Percentiles rank a stretch among this genome's conserved stretches.
Conservation (phyloP, 2,888 invertebrate species). For the Coelinius sp. region DNA sequence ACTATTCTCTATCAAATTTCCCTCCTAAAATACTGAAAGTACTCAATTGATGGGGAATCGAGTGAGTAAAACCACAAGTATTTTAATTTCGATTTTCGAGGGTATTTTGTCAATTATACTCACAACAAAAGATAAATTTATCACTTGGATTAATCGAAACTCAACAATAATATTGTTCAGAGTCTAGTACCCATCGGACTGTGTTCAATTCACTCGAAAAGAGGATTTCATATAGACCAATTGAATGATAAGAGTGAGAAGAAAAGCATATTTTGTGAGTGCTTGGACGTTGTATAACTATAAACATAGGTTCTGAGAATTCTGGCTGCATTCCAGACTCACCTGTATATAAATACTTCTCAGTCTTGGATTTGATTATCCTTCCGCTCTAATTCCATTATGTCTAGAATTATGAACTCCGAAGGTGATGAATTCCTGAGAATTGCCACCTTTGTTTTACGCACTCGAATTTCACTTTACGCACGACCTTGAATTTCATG, state of each 20-base stretch:
- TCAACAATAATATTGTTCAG: no score
- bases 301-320: conserved; percentile 65
- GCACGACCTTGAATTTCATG: no score
- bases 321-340: conserved; percentile 68
- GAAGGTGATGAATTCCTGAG: conserved; percentile 2
- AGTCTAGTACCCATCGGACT: no score
- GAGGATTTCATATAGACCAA: conserved; percentile 30
- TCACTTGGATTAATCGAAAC: no score
- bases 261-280: conserved; percentile 23
- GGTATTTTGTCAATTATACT: neutral
- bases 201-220: conserved; percentile 12
- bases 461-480: neutral
- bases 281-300: conserved; percentile 55
- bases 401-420: conserved; percentile 2
- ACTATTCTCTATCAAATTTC: conserved; percentile 2
- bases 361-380: conserved; percentile 55
- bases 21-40: neutral
- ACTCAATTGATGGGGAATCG: neutral
- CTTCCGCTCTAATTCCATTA: neutral
- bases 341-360: conserved; percentile 64
- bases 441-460: neutral
- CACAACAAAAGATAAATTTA: neutral
- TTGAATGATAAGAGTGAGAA: conserved; percentile 31
- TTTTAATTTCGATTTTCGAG: conserved; percentile 10
- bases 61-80: neutral